phyloP scores from a whole-genome alignment of 2,797 vertebrate genomes.

The Periophthalmus magnuspinnatus region DNA sequence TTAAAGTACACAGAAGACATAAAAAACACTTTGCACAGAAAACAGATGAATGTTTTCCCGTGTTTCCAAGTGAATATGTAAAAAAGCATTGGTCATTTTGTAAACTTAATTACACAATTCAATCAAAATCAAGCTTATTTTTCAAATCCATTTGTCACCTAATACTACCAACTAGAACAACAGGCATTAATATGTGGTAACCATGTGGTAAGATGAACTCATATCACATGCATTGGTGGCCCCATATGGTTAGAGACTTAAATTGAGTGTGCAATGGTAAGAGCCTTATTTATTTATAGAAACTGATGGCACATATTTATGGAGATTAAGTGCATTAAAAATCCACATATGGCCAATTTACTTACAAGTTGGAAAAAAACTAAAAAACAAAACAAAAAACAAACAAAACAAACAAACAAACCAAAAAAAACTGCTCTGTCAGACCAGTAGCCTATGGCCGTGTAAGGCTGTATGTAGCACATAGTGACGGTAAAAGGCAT shows the following conservation, averaged over 20 bases:
- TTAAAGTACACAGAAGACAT: no score
- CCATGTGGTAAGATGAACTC: slow-evolving; percentile 9
- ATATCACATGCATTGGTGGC: slow-evolving; percentile 1
- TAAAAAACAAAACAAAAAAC: slow-evolving; percentile 30
- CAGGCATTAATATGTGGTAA: slow-evolving; percentile 28
- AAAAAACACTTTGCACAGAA: not conserved
- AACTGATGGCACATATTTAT: slow-evolving; percentile 13
- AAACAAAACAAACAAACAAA: slow-evolving; percentile 27
- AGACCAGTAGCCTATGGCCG: slow-evolving; percentile 41
- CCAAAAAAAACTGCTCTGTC: slow-evolving; percentile 22
- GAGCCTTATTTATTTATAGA: not conserved
- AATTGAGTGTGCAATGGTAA: not conserved
- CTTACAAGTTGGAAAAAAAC: slow-evolving; percentile 38
- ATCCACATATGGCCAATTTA: slow-evolving; percentile 24
- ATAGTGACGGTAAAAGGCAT: slow-evolving; percentile 68
- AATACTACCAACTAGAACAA: slow-evolving; percentile 14
- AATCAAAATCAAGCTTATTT: slow-evolving; percentile 6
- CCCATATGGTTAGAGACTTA: slow-evolving; percentile 8
- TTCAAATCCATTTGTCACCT: not conserved
- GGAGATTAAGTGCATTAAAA: slow-evolving; percentile 5
- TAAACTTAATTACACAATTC: not conserved
- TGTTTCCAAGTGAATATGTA: not conserved
- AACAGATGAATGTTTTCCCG: not conserved
- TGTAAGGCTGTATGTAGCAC: slow-evolving; percentile 41
- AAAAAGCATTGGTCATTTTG: not conserved